phyloP scores from a whole-genome alignment of 2,113 vertebrate species.

The Pollimyrus isidori region DNA sequence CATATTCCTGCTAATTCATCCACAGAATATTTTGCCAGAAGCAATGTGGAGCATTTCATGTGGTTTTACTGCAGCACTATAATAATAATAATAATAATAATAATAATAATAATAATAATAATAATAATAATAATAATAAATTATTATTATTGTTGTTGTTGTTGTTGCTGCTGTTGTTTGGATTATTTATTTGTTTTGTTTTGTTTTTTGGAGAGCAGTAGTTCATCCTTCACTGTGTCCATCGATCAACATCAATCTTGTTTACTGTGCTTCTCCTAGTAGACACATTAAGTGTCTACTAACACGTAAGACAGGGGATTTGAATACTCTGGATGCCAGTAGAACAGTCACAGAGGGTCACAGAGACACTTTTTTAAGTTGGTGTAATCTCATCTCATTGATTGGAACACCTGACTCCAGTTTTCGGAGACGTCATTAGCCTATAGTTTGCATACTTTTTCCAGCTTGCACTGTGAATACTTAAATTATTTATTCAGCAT shows the following conservation, averaged over 20 bases:
- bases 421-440: neutral
- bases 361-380: neutral
- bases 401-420: neutral
- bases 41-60: neutral
- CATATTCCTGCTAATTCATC: neutral
- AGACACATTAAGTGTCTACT: no score
- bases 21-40: neutral
- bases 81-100: neutral
- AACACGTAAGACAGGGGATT: neutral
- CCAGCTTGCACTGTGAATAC: neutral
- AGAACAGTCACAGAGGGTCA: neutral
- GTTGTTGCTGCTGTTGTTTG: neutral
- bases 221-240: neutral
- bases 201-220: neutral
- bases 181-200: neutral
- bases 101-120: no score
- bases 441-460: neutral
- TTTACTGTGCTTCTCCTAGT: neutral
- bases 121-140: no score
- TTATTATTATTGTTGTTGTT: neutral
- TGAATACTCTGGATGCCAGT: neutral
- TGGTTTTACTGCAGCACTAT: neutral
- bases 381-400: neutral
- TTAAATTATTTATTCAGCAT: neutral
- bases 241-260: neutral